phyloP scores from a whole-genome alignment of 1,140 invertebrate species.

The Trichonephila clavipes region DNA sequence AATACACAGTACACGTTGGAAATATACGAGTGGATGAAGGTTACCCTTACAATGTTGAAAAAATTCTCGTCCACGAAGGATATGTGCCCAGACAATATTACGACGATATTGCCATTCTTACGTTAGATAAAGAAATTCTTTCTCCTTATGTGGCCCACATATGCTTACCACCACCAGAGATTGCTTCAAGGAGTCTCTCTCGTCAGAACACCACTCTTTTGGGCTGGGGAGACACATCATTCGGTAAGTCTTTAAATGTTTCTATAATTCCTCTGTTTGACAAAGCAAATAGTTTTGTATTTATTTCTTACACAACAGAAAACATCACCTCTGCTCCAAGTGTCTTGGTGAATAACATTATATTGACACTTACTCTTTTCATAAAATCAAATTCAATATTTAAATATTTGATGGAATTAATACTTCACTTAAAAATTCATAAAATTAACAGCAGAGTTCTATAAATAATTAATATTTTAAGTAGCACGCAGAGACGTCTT shows the following conservation, averaged over 20 bases:
- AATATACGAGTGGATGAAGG: slow-evolving; percentile 51
- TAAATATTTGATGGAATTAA: too few relatives aligned
- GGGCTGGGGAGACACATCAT: slow-evolving; percentile 52
- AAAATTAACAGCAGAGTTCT: too few relatives aligned
- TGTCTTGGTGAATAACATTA: too few relatives aligned
- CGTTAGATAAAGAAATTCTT: slow-evolving; percentile 35
- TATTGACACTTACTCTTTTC: too few relatives aligned
- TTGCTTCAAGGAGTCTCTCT: background rate
- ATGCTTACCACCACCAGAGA: slow-evolving; percentile 31
- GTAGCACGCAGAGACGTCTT: too few relatives aligned
- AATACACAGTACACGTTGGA: slow-evolving; percentile 35
- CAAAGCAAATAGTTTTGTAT: too few relatives aligned
- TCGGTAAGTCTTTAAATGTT: background rate
- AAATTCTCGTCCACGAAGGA: slow-evolving; percentile 36
- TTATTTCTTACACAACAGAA: too few relatives aligned
- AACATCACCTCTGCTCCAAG: too few relatives aligned
- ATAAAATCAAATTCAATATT: too few relatives aligned
- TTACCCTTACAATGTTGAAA: background rate
- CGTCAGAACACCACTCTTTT: slow-evolving; percentile 33
- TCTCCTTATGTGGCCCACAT: slow-evolving; percentile 24
- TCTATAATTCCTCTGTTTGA: too few relatives aligned
- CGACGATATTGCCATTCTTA: slow-evolving; percentile 64
- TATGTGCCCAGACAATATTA: slow-evolving; percentile 9
- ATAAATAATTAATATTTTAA: too few relatives aligned
- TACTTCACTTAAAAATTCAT: too few relatives aligned